Evolutionary conservation across 2,797 vertebrate species (phyloP), one percentile per base, ranked within the genome.

Genomic region (Mareca strepera): DNA sequence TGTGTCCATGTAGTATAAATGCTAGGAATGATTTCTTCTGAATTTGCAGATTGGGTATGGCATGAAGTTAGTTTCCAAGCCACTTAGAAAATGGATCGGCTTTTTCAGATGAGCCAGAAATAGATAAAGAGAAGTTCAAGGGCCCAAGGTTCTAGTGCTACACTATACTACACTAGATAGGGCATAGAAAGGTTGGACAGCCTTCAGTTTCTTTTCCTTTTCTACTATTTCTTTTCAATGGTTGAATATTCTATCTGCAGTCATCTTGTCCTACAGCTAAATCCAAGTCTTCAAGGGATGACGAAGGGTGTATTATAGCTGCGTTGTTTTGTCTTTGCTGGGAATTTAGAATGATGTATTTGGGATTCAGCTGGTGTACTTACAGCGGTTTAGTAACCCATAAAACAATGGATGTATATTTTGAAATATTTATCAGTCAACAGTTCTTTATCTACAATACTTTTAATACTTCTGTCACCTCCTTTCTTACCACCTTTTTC

Each of bases 381-480:
- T 97, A 97, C 96, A 95, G 90, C 93, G 80, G 86, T 89, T 96
- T 97, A 97, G 94, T 94, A 90, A 97, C 93, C 82, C 77, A 90
- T 83, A 82, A 81, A 94, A 58, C 79, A 84, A 8, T 28, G 29
- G 77, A 94, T 79, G 90, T 90, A 39, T 79, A 90, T 90, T 93
- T 82, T 93, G 86, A 94, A 94, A 88, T 85, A 91, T 88, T 90
- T 72, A 91, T 77, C 91, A 93, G 88, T 95, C 95, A 96, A 94
- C 91, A 91, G 92, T 58, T 78, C 58, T 90, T 95, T 78, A 60
- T 89, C 63, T 91, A 50, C 52, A 63, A 35, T 76, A 91, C 79
- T 92, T 93, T 91, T 93, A 95, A 93, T 81, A 80, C 81, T 75
- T 56, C 31, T 66, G 60, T 88, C 53, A 86, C 67, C 59, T 69